Conservation (phyloP, 2,888 invertebrate genomes). For the Tanypteryx hageni region DNA sequence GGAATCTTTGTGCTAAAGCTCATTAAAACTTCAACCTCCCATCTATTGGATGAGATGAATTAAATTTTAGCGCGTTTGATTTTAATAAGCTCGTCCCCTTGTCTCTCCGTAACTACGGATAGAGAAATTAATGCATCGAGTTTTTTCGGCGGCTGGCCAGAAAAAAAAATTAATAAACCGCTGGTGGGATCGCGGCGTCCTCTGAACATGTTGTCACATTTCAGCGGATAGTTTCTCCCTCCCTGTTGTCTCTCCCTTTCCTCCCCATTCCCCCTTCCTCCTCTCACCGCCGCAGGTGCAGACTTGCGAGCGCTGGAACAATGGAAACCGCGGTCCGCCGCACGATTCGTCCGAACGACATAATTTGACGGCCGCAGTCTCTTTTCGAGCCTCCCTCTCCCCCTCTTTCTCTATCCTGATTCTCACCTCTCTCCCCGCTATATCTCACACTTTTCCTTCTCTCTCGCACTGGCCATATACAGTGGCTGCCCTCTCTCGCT, state of each 20-base stretch:
- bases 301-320: neutral
- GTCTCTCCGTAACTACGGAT: too few species aligned
- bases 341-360: conserved; percentile 21
- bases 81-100: too few species aligned
- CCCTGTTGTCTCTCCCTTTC: neutral
- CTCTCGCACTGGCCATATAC: too few species aligned
- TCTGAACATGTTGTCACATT: neutral
- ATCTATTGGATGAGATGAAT: too few species aligned
- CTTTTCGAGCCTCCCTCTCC: neutral
- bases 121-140: too few species aligned
- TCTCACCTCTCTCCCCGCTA: too few species aligned
- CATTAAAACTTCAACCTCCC: too few species aligned
- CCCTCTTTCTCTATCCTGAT: neutral
- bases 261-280: neutral
- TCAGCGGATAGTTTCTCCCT: neutral
- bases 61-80: too few species aligned
- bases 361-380: neutral
- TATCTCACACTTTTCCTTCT: too few species aligned
- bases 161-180: neutral
- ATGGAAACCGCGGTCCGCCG: neutral
- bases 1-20: too few species aligned
- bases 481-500: too few species aligned
- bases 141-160: too few species aligned
- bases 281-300: neutral
- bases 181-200: neutral